Evolutionary conservation across 23 tunicate genomes (phyloP).

Genomic region (Oikopleura vanhoeffeni): DNA sequence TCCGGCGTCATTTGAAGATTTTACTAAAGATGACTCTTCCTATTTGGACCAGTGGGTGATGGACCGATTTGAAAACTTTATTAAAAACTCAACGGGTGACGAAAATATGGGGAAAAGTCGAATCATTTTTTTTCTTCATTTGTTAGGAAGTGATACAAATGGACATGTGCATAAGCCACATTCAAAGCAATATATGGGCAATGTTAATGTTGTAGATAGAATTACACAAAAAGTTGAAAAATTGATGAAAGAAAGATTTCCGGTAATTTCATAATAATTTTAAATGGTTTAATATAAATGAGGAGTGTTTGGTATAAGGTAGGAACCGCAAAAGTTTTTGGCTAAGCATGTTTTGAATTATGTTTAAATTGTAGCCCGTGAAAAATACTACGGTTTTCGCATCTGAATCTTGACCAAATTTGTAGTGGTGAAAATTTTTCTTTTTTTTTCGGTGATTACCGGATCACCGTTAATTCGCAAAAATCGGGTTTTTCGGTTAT

Average conservation of each 20-base stretch:
- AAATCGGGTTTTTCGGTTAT: no score
- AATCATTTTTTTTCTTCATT: slow-evolving; percentile 74
- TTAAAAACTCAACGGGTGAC: slow-evolving; percentile 22
- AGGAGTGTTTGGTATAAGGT: no score
- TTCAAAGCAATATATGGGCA: slow-evolving; percentile 52
- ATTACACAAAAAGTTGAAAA: slow-evolving; percentile 34
- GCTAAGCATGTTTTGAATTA: no score
- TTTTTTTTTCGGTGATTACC: no score
- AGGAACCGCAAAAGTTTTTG: no score
- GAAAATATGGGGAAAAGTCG: slow-evolving; percentile 8
- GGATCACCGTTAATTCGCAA: no score
- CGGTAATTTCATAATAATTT: no score
- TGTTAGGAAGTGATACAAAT: slow-evolving; percentile 85
- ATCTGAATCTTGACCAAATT: no score
- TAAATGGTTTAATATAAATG: no score
- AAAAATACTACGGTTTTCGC: no score
- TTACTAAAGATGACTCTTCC: slow-evolving; percentile 39
- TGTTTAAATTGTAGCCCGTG: no score
- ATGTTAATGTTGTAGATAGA: slow-evolving; percentile 43
- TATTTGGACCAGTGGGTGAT: slow-evolving; percentile 72
- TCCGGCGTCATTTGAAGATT: slow-evolving; percentile 18
- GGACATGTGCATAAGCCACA: slow-evolving; percentile 70
- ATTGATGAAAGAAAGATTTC: slow-evolving; percentile 20
- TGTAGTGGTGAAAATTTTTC: no score
- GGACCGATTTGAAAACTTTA: slow-evolving; percentile 29